A percentile compares a stretch with the other conserved stretches of the same genome.
Evolutionary conservation across 2,888 invertebrate genomes (phyloP).

Genomic region (Zonitis immaculata): DNA sequence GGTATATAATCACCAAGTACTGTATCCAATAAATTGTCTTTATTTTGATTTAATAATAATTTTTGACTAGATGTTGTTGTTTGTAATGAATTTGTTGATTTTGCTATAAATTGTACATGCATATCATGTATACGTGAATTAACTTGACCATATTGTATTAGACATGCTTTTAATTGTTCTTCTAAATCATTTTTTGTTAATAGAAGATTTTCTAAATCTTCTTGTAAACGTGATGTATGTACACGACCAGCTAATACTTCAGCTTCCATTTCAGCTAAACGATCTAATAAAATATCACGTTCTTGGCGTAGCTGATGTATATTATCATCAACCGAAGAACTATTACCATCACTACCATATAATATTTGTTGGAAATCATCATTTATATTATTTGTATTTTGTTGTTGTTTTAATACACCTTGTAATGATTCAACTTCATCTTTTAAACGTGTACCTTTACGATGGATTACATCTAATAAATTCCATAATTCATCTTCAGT

Average conservation of each 20-base stretch:
- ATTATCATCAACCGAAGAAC: constrained; percentile 45
- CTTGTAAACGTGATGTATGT: constrained; percentile 61
- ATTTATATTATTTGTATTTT: constrained; percentile 25
- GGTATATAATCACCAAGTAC: constrained; percentile 62
- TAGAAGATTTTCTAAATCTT: constrained; percentile 58
- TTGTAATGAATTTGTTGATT: not conserved
- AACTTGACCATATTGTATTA: constrained; percentile 56
- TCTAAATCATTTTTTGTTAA: constrained; percentile 57
- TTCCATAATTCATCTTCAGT: constrained; percentile 82
- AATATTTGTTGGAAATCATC: constrained; percentile 40
- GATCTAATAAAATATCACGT: constrained; percentile 69
- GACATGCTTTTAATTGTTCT: constrained; percentile 55
- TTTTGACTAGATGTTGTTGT: constrained; percentile 37
- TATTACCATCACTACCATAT: not conserved
- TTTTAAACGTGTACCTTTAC: constrained; percentile 62
- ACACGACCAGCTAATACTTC: constrained; percentile 63
- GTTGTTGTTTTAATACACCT: constrained; percentile 62
- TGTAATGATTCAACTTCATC: constrained; percentile 55
- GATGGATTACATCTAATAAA: constrained; percentile 79
- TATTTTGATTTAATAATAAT: constrained; percentile 35
- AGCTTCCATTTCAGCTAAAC: constrained; percentile 72
- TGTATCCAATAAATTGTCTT: constrained; percentile 63
- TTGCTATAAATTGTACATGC: constrained; percentile 47
- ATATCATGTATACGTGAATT: constrained; percentile 56
- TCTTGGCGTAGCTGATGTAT: constrained; percentile 64